Conservation (phyloP, 1,140 invertebrate species). For the Brachionus angularis region DNA sequence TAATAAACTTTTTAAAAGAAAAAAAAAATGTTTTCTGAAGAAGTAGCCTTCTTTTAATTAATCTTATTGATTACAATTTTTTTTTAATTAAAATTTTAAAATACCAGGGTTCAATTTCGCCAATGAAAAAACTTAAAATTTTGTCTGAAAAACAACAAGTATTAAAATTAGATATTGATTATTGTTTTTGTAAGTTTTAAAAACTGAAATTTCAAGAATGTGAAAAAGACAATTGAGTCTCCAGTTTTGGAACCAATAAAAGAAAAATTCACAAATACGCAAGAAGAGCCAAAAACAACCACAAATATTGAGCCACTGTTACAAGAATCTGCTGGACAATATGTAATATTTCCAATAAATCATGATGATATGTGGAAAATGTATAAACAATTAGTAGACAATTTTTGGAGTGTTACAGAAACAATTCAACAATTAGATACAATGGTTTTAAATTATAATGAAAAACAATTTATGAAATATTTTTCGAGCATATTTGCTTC, state of each 20-base stretch:
- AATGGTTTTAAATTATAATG: background rate
- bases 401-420: constrained; percentile 44
- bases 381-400: constrained; percentile 41
- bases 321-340: constrained; percentile 28
- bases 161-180: background rate
- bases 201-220: background rate
- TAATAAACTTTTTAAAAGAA: too few species aligned
- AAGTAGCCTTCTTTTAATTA: background rate
- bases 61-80: too few species aligned
- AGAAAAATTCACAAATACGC: background rate
- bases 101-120: constrained; percentile 15
- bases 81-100: background rate
- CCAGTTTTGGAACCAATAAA: constrained; percentile 14
- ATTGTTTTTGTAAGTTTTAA: background rate
- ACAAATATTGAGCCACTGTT: background rate
- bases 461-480: constrained; percentile 44
- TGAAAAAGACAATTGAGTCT: background rate
- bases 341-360: constrained; percentile 43
- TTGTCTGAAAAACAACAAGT: constrained; percentile 24
- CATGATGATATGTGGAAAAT: constrained; percentile 43
- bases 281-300: background rate
- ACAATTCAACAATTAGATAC: constrained; percentile 34
- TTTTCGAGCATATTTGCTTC: constrained; percentile 39
- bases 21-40: constrained; percentile 27
- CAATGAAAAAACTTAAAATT: constrained; percentile 44